Evolutionary conservation across 2,888 invertebrate genomes (phyloP).

Genomic region (Ormia ochracea): DNA sequence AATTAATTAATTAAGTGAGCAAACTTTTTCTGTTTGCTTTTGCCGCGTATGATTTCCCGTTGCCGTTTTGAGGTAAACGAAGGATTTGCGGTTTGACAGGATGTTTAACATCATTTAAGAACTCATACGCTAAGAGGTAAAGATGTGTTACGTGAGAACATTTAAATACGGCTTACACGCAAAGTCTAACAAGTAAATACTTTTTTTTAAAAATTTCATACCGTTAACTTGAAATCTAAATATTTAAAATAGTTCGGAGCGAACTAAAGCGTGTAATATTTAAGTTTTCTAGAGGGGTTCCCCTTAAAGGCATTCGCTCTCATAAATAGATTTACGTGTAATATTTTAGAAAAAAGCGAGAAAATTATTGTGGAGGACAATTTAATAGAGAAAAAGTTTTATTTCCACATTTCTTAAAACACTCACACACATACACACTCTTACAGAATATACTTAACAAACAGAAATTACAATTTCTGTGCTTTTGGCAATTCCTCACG

Average conservation of each 20-base stretch:
- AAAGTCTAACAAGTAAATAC: slow-evolving; percentile 11
- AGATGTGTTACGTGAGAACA: slow-evolving; percentile 2
- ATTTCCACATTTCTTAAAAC: slow-evolving; percentile 28
- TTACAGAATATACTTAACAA: background rate
- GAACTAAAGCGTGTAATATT: too few relatives aligned
- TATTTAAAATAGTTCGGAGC: slow-evolving; percentile 8
- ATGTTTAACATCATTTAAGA: slow-evolving; percentile 54
- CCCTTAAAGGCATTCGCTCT: slow-evolving; percentile 45
- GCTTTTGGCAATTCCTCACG: too few relatives aligned
- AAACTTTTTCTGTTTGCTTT: background rate
- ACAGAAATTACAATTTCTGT: slow-evolving; percentile 29
- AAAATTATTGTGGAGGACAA: slow-evolving; percentile 21
- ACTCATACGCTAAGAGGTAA: slow-evolving; percentile 42
- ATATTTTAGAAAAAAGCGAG: slow-evolving; percentile 29
- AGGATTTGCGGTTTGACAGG: slow-evolving; percentile 52
- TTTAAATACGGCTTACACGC: background rate
- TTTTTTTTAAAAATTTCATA: slow-evolving; percentile 16
- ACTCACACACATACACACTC: background rate
- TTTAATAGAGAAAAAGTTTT: slow-evolving; percentile 45
- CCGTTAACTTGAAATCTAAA: slow-evolving; percentile 15
- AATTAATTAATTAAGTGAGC: slow-evolving; percentile 1
- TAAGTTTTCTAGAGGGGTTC: slow-evolving; percentile 27
- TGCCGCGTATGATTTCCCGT: background rate
- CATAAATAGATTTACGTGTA: slow-evolving; percentile 41
- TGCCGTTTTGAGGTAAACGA: slow-evolving; percentile 33